phyloP scores from a whole-genome alignment of 2,113 vertebrate genomes.

The Dasyornis broadbenti region DNA sequence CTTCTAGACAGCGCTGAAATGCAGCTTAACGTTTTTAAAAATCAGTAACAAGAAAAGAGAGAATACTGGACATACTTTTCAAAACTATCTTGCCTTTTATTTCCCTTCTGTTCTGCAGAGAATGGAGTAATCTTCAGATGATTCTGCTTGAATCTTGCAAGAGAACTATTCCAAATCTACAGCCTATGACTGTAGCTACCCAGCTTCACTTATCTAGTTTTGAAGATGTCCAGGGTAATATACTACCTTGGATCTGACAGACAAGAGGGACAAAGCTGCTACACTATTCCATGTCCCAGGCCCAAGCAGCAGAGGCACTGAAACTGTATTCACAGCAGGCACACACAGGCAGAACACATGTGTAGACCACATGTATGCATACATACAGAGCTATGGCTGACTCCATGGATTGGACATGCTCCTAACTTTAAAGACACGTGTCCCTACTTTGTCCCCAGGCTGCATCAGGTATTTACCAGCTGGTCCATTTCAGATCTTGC shows the following conservation, averaged over 20 bases:
- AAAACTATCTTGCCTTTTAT: background rate
- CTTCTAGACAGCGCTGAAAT: background rate
- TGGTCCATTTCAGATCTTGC: fast-evolving
- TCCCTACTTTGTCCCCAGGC: background rate
- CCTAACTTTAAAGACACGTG: fast-evolving
- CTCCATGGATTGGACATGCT: too few species aligned
- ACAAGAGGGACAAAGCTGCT: background rate
- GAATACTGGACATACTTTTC: background rate
- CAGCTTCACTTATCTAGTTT: background rate
- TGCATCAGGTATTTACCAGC: background rate
- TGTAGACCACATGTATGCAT: fast-evolving
- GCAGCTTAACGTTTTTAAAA: background rate
- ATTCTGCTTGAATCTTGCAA: background rate
- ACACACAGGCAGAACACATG: background rate
- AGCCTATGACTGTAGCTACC: background rate
- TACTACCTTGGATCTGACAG: background rate
- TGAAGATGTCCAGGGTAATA: background rate
- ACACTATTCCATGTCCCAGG: background rate
- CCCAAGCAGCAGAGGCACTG: background rate
- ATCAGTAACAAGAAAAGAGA: background rate
- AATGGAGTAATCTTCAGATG: background rate
- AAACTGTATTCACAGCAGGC: background rate
- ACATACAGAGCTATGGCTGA: background rate
- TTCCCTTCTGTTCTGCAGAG: background rate
- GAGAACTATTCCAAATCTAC: background rate